Evolutionary conservation across 2,797 vertebrate species (phyloP), one percentile per base, ranked within the genome.

Genomic region (Spheniscus humboldti): DNA sequence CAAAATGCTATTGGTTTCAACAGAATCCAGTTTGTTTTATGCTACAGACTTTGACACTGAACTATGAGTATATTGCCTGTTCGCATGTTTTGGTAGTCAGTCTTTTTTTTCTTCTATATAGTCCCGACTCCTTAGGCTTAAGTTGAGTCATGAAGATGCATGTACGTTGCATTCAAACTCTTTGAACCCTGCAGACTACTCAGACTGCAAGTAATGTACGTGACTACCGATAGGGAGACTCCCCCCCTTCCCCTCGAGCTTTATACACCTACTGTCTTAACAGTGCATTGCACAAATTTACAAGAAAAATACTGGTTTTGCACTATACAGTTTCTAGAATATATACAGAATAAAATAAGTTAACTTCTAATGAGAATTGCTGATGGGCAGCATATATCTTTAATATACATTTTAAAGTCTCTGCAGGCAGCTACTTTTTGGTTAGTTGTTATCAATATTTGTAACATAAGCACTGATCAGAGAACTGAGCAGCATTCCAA

Each of bases 291-390:
- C 98, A 99, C 98, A 98, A 98, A 99, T 99, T 98, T 99, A 99
- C 99, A 99, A 98, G 98, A 98, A 98, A 99, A 99, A 99, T 99
- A 99, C 98, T 99, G 98, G 98, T 98, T 99, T 99, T 99, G 98
- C 98, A 99, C 99, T 99, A 98, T 99, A 99, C 99, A 99, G 95
- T 97, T 98, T 99, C 99, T 99, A 99, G 99, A 99, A 99, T 99
- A 99, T 99, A 99, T 99, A 99, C 98, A 99, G 99, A 99, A 99
- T 99, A 99, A 99, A 99, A 99, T 99, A 99, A 99, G 99, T 99
- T 99, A 99, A 98, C 98, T 98, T 96, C 98, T 99, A 98, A 97
- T 98, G 98, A 99, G 98, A 98, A 98, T 98, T 98, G 99, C 99
- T 98, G 98, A 98, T 98, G 97, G 98, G 98, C 99, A 99, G 99